Evolutionary conservation across 2,797 vertebrate genomes (phyloP).

Genomic region (Crenichthys baileyi): DNA sequence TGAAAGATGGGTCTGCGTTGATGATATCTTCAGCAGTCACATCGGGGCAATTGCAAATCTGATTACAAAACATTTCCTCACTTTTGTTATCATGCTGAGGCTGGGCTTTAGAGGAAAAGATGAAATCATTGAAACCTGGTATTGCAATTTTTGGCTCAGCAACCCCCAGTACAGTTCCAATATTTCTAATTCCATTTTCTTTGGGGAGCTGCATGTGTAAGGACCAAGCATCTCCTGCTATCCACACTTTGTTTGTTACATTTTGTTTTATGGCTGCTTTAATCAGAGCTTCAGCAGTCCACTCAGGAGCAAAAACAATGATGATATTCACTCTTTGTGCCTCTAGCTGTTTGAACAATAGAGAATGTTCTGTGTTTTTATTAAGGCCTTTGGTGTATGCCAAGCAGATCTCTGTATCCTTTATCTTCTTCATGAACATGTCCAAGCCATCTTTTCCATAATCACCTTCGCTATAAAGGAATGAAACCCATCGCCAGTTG

Average conservation of each 20-base stretch:
- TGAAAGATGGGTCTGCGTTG: constrained; percentile 56
- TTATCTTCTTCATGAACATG: constrained; percentile 69
- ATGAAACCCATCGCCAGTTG: constrained; percentile 86
- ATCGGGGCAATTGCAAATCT: constrained; percentile 68
- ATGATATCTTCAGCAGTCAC: constrained; percentile 39
- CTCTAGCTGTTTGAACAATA: constrained; percentile 66
- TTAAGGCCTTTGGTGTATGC: constrained; percentile 77
- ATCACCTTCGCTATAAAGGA: constrained; percentile 75
- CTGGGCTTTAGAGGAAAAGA: constrained; percentile 21
- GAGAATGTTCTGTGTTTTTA: neutral
- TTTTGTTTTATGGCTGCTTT: constrained; percentile 75
- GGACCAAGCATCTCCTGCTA: constrained; percentile 63
- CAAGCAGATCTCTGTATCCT: constrained; percentile 70
- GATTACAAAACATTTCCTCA: constrained; percentile 62
- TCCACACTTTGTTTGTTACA: constrained; percentile 84
- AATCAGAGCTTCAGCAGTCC: constrained; percentile 63
- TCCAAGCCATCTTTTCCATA: constrained; percentile 72
- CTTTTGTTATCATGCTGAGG: neutral
- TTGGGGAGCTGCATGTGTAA: constrained; percentile 51
- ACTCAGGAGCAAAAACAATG: constrained; percentile 72
- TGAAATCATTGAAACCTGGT: constrained; percentile 78
- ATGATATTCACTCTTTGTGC: constrained; percentile 66
- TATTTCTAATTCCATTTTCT: constrained; percentile 75
- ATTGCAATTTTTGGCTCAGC: constrained; percentile 37
- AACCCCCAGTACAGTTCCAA: constrained; percentile 83